Evolutionary conservation across 2,888 invertebrate genomes (phyloP), one percentile per base, ranked within the genome.

Genomic region (Pachymerium ferrugineum): DNA sequence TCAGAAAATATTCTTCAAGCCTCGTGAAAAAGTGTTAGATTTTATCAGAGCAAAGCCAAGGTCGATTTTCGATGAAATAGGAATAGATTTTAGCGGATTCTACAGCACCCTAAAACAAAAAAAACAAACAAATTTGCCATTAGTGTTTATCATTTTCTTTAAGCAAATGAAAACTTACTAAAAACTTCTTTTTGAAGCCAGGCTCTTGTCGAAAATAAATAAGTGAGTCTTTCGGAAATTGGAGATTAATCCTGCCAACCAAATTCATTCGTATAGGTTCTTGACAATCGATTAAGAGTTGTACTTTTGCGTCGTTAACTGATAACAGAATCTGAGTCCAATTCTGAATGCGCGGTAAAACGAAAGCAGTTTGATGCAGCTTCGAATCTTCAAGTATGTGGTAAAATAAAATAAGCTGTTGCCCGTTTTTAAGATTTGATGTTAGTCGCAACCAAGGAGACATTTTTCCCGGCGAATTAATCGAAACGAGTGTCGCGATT

Each of bases 161-260:
- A 70, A 70, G 4, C n/a, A 28, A 8, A 30, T 3, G n/a, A 22
- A 1, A n/a, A 70, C 25, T 70, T 74, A 75, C 75, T 72, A 75
- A 42, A 16, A 75, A 62, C 29, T 75, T 75, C 67, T 75, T 75
- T 38, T 75, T 75, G 71, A 75, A 75, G 29, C 75, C 75, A 14
- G 75, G 75, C 28, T 75, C 75, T 62, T 75, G 75, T n/a, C 75
- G 70, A 31, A 75, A 75, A 68, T 75, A 75, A 25, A 75, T 62
- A 14, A 75, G 70, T 2, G 75, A 73, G 71, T 75, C 75, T 22
- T 70, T 30, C 3, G 75, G 75, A 12, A 75, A 75, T 31, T 62
- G 31, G 22, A 75, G 69, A 28, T 71, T 28, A 30, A 75, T 74
- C 68, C 35, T 31, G 3, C 74, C 75, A 14, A 74, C 72, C 28